These are phyloP conservation scores for Romanomermis culicivorax DNA, from an alignment of 2,888 invertebrate genomes.

Conservation along the genomic window DNA sequence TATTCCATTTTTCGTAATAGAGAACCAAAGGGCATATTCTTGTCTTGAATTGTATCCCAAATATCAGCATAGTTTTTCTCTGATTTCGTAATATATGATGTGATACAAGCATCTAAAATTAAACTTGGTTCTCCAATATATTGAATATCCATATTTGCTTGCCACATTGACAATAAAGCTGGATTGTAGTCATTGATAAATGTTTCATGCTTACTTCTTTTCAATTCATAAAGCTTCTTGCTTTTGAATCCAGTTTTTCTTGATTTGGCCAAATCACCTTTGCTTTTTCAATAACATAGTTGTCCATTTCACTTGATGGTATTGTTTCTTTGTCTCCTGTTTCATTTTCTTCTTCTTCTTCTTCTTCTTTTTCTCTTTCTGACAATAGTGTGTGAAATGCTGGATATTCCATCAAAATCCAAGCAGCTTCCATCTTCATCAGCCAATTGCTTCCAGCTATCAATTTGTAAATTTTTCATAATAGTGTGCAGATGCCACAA, in stretches of 20 bases:
- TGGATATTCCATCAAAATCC: no score
- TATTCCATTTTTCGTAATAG: background rate
- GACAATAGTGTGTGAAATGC: no score
- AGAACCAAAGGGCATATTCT: background rate
- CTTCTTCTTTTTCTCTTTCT: no score
- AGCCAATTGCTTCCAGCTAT: no score
- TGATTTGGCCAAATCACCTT: no score
- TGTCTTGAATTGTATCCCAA: background rate
- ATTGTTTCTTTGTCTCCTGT: no score
- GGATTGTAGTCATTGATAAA: slow-evolving; percentile 9
- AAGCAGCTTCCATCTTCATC: no score
- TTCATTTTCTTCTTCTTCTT: no score
- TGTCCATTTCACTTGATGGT: no score
- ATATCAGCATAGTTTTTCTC: background rate
- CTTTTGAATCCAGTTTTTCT: background rate
- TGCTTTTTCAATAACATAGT: no score
- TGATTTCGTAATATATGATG: slow-evolving; percentile 5
- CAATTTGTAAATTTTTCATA: no score
- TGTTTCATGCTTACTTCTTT: background rate
- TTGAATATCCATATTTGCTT: slow-evolving; percentile 9
- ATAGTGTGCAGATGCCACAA: no score
- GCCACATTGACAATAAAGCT: slow-evolving; percentile 1
- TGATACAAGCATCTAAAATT: slow-evolving; percentile 1
- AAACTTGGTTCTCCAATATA: slow-evolving; percentile 3
- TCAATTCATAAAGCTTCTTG: background rate